These are phyloP conservation scores for Chaenogobius annularis DNA, from an alignment of 2,113 vertebrate species.

Conservation along the genomic window DNA sequence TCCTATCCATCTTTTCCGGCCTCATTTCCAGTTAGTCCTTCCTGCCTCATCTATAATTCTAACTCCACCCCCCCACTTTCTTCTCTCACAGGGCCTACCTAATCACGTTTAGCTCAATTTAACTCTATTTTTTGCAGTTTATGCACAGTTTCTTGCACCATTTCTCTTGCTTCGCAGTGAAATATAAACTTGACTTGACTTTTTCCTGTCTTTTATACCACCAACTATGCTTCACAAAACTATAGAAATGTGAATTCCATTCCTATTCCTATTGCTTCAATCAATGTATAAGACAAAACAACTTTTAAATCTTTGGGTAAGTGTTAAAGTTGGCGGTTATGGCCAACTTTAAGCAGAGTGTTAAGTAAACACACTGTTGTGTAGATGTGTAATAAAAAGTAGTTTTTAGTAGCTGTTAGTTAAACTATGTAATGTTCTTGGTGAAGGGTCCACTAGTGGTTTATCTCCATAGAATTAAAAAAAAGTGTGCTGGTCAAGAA, in stretches of 20 bases:
- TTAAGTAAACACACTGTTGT: no score
- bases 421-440: no score
- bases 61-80: slow-evolving; percentile 16
- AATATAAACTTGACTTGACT: neutral
- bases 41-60: slow-evolving; percentile 46
- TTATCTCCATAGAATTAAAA: no score
- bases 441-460: no score
- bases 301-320: no score
- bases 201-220: neutral
- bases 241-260: neutral
- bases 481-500: no score
- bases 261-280: neutral
- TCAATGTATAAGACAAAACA: no score
- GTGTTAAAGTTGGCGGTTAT: no score
- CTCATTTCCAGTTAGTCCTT: slow-evolving; percentile 54
- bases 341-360: no score
- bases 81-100: slow-evolving; percentile 7
- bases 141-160: neutral
- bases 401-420: no score
- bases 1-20: slow-evolving; percentile 46
- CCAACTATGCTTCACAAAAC: neutral
- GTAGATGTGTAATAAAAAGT: no score
- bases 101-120: slow-evolving; percentile 3
- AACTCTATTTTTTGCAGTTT: slow-evolving; percentile 3
- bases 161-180: neutral